Conservation (phyloP, 2,888 invertebrate genomes). For the Apamea monoglypha region DNA sequence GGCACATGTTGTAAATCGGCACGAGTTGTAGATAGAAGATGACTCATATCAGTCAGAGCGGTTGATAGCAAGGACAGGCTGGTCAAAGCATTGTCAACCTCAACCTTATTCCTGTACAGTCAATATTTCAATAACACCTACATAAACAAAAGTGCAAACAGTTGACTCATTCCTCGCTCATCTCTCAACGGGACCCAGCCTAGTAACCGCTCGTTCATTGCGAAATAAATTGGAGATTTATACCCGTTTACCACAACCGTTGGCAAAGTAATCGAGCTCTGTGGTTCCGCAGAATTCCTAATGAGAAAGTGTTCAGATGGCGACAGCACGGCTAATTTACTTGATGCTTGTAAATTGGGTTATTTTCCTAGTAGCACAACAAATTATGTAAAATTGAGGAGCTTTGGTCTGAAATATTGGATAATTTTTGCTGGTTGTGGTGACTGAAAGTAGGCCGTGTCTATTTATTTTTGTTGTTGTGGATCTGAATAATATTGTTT, state of each 20-base stretch:
- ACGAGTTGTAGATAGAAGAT: no score
- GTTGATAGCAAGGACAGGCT: no score
- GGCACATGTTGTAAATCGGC: no score
- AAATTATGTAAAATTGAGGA: slow-evolving; percentile 56
- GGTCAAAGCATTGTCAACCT: no score
- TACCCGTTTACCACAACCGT: slow-evolving; percentile 60
- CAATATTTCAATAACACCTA: neutral
- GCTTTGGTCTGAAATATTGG: slow-evolving; percentile 44
- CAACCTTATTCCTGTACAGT: no score
- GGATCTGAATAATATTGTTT: neutral
- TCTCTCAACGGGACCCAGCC: slow-evolving; percentile 44
- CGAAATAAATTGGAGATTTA: slow-evolving; percentile 69
- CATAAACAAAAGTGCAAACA: slow-evolving; percentile 12
- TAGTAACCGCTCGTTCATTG: slow-evolving; percentile 57
- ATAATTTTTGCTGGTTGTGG: slow-evolving; percentile 39
- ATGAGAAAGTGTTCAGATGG: slow-evolving; percentile 59
- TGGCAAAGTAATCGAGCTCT: slow-evolving; percentile 63
- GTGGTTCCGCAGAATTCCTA: slow-evolving; percentile 64
- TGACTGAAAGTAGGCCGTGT: slow-evolving; percentile 19
- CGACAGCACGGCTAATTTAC: slow-evolving; percentile 48
- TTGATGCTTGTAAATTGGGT: slow-evolving; percentile 64
- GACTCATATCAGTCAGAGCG: no score
- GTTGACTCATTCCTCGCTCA: slow-evolving; percentile 40
- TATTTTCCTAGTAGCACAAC: slow-evolving; percentile 61
- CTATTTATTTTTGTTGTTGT: neutral